A percentile compares a stretch with the other conserved stretches of the same genome.
Evolutionary conservation across 2,113 vertebrate genomes (phyloP).

Genomic region (Miniopterus natalensis): DNA sequence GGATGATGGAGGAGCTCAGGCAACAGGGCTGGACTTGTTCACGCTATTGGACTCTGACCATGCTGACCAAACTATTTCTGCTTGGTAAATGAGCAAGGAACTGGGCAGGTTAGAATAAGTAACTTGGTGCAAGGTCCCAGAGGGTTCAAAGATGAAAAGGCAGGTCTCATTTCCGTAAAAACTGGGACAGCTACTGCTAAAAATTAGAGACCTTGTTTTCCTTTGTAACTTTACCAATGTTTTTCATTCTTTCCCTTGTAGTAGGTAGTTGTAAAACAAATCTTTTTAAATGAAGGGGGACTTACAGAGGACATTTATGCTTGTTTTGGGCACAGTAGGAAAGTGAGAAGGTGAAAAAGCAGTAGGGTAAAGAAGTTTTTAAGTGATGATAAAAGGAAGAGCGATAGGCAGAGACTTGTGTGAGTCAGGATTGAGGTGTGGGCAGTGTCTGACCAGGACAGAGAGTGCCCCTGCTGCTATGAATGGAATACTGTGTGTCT

Average conservation of each 20-base stretch:
- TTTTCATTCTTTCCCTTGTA: slow-evolving; percentile 26
- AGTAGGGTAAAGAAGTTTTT: slow-evolving; percentile 12
- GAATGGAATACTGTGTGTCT: background rate
- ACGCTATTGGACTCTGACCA: background rate
- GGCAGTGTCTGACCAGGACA: background rate
- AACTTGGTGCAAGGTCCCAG: background rate
- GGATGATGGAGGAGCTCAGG: slow-evolving; percentile 1
- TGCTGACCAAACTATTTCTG: background rate
- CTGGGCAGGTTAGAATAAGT: background rate
- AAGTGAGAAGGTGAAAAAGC: slow-evolving; percentile 41
- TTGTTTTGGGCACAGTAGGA: background rate
- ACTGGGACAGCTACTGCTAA: background rate
- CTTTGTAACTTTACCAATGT: slow-evolving; percentile 51
- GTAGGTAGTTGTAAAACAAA: slow-evolving; percentile 32
- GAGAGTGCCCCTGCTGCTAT: background rate
- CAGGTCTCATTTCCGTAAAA: slow-evolving; percentile 30
- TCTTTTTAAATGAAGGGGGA: background rate
- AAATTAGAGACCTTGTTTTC: slow-evolving; percentile 48
- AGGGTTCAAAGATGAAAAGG: slow-evolving; percentile 31
- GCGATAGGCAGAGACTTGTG: background rate
- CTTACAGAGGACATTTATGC: background rate
- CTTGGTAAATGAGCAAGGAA: background rate
- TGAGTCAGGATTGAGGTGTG: background rate
- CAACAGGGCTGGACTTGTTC: background rate
- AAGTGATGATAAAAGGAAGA: background rate